phyloP scores from a whole-genome alignment of 2,888 invertebrate species.

The Caenorhabditis uteleia region DNA sequence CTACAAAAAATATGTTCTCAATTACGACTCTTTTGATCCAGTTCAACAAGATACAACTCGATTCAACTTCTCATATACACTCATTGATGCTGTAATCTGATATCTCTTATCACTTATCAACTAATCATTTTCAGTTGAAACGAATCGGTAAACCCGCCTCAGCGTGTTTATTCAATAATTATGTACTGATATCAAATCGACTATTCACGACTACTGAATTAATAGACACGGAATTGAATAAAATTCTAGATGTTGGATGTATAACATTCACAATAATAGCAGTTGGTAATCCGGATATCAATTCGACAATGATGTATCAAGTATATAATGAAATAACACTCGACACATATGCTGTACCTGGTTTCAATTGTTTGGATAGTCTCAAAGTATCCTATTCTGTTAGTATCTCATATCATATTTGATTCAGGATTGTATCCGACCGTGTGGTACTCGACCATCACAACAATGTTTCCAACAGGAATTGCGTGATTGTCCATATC shows the following conservation, averaged over 20 bases:
- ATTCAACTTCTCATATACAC: slow-evolving; percentile 34
- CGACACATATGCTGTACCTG: slow-evolving; percentile 38
- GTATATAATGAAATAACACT: slow-evolving; percentile 17
- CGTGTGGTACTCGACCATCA: slow-evolving; percentile 37
- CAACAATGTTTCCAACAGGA: slow-evolving; percentile 26
- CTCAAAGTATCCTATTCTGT: slow-evolving; percentile 10
- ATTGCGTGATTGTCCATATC: slow-evolving; percentile 12
- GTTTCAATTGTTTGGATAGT: slow-evolving; percentile 48
- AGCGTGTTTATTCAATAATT: slow-evolving; percentile 50
- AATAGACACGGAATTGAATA: slow-evolving; percentile 14
- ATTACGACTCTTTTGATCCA: slow-evolving; percentile 28
- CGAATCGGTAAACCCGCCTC: slow-evolving; percentile 7
- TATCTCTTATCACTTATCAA: too few species aligned
- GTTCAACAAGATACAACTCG: slow-evolving; percentile 20
- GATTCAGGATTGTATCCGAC: slow-evolving; percentile 48
- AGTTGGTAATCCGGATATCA: slow-evolving; percentile 39
- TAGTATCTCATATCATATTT: background rate
- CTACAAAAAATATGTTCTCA: slow-evolving; percentile 38
- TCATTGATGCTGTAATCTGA: slow-evolving; percentile 38
- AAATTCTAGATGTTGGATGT: slow-evolving; percentile 32
- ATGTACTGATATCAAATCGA: slow-evolving; percentile 49
- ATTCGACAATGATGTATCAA: slow-evolving; percentile 18
- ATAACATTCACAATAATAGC: slow-evolving; percentile 47
- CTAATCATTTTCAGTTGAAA: slow-evolving; percentile 37
- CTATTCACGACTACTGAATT: slow-evolving; percentile 43